Conservation (phyloP, 2,113 vertebrate species). For the Asarcornis scutulata region DNA sequence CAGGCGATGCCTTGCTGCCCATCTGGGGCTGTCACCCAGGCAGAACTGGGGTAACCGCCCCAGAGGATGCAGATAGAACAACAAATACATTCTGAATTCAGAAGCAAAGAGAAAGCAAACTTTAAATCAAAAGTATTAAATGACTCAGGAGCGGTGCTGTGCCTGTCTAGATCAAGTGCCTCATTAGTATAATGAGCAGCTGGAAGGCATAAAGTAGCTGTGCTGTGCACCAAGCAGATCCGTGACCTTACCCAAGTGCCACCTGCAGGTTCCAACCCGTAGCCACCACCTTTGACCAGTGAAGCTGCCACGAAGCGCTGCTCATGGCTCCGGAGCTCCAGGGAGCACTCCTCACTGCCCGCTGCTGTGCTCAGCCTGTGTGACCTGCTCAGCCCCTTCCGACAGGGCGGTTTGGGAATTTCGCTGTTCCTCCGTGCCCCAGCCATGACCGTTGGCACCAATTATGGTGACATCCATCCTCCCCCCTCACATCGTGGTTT, state of each 20-base stretch:
- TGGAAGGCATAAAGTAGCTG: neutral
- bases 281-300: too few relatives aligned
- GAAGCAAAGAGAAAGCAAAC: neutral
- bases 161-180: neutral
- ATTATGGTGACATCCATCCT: neutral
- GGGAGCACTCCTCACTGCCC: neutral
- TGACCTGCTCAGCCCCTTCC: neutral
- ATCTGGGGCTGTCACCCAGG: neutral
- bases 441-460: neutral
- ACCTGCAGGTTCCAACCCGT: neutral
- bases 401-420: accelerated
- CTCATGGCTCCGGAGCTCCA: neutral
- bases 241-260: too few relatives aligned
- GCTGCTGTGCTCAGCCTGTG: accelerated
- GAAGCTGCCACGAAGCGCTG: neutral
- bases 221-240: too few relatives aligned
- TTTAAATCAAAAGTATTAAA: neutral
- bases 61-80: neutral
- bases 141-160: neutral
- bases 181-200: neutral
- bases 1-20: neutral
- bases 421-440: neutral
- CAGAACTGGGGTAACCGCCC: neutral
- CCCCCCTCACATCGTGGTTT: neutral
- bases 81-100: neutral